phyloP scores from a whole-genome alignment of 35 echinoderm and acorn worm genomes.

The Nesometra sesokonis region DNA sequence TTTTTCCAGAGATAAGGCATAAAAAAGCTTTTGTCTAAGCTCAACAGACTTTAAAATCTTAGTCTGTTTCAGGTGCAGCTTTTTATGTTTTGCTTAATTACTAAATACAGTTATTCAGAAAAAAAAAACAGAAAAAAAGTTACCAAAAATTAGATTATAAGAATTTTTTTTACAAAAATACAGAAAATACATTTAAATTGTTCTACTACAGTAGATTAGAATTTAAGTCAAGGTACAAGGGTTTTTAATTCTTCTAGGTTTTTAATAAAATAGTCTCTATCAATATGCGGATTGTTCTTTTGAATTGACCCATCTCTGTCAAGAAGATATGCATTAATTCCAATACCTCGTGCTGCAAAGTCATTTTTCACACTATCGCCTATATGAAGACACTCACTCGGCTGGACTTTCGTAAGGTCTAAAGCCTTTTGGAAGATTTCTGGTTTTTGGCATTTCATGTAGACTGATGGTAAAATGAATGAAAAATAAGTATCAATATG shows the following conservation, averaged over 20 bases:
- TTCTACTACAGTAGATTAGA: too few species aligned
- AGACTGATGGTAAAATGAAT: conserved; percentile 58
- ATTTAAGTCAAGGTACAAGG: not conserved
- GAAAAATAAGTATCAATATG: conserved; percentile 68
- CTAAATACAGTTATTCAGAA: too few species aligned
- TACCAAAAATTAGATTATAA: too few species aligned
- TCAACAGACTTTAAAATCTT: too few species aligned
- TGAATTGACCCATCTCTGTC: conserved; percentile 36
- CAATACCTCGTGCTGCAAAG: conserved; percentile 50
- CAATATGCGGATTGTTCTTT: conserved; percentile 23
- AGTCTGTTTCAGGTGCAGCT: too few species aligned
- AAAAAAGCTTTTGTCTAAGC: too few species aligned
- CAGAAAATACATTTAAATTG: too few species aligned
- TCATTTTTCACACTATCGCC: conserved; percentile 70
- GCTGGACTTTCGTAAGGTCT: conserved; percentile 30
- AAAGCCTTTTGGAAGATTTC: conserved; percentile 58
- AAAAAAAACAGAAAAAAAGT: too few species aligned
- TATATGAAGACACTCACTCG: conserved; percentile 43
- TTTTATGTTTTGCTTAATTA: too few species aligned
- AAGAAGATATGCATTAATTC: conserved; percentile 58
- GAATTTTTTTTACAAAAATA: too few species aligned
- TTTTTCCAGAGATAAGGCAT: too few species aligned
- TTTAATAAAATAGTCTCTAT: conserved; percentile 32
- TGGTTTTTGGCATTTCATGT: conserved; percentile 47
- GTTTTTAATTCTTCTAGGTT: conserved; percentile 54